These are phyloP conservation scores for Hyaena hyaena DNA, from an alignment of 2,113 vertebrate genomes.

Conservation along the genomic window DNA sequence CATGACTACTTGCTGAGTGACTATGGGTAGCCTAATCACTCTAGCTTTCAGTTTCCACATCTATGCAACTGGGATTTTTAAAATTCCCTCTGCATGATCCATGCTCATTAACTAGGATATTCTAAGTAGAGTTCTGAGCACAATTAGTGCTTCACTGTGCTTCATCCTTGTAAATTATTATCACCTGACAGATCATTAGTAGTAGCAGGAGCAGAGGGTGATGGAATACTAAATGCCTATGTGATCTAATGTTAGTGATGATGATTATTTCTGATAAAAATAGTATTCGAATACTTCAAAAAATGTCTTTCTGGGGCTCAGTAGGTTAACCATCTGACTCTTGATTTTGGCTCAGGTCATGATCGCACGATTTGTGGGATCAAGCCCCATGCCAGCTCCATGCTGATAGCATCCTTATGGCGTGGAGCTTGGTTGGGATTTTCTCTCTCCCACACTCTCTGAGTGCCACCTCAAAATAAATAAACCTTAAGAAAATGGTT, in stretches of 20 bases:
- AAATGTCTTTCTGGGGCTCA: background rate
- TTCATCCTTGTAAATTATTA: background rate
- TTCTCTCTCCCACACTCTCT: too few relatives aligned
- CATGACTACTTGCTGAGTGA: background rate
- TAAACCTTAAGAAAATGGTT: background rate
- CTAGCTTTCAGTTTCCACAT: background rate
- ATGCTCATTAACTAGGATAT: background rate
- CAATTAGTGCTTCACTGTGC: background rate
- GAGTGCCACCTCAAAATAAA: background rate
- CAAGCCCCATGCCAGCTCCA: too few relatives aligned
- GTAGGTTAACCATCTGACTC: too few relatives aligned
- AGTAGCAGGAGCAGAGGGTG: background rate
- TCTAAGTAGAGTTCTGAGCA: background rate
- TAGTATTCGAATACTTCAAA: background rate
- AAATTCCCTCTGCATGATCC: background rate
- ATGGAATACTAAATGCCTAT: background rate
- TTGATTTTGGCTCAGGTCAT: too few relatives aligned
- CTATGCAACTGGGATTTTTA: background rate
- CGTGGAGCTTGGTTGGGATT: too few relatives aligned
- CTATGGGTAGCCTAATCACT: background rate
- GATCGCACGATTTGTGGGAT: too few relatives aligned
- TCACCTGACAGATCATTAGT: background rate
- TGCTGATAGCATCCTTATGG: too few relatives aligned
- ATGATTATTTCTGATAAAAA: background rate
- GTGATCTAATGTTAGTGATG: background rate